Base-by-base conservation (phyloP, 2,113 vertebrate species). In the Platysternon megacephalum region DNA sequence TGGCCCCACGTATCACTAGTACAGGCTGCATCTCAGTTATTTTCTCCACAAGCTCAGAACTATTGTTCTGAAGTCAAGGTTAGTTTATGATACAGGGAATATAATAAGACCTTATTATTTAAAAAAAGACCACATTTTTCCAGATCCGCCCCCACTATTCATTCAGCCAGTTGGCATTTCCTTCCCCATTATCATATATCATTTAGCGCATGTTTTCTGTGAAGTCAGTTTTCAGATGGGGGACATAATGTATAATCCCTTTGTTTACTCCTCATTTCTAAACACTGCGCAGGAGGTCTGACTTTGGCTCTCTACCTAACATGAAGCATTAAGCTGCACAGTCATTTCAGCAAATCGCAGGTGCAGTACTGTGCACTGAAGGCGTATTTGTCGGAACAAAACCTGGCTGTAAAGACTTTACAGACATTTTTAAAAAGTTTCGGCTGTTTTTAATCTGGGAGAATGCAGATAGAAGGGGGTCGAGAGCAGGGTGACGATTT, bases 211-310 rank as follows among this genome's bases (percentile, higher is more conserved):
- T 94, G 79, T 87, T 95, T 96, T 49, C 61, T 87, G 87, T 82
- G 93, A 95, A 93, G 95, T 1, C 56, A 79, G 24, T 87, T 90
- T 95, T 97, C 90, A 97, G 90, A 97, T 94, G 95, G 96, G 96
- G 95, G 80, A 52, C 22, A 8, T 44, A 42, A 68, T 28, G 0
- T 17, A 14, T 9, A 56, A 74, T 46, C 61, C 88, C 49, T 49
- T 78, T 85, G 78, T 90, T 95, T 88, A 22, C 24, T 52, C 95
- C 90, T 5, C 7, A 17, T 78, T 79, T 52, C 79, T 21, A 24
- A 91, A n/a, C 0, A 0, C 89, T 2, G 76, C 5, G 68, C 95
- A 79, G 97, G 97, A 95, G 93, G 93, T 88, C 95, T 82, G 85
- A 5, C 80, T 87, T 19, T 53, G 82, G 74, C 42, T 49, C 80